Percentiles rank a stretch among this genome's conserved stretches.
These are phyloP conservation scores for Syngnathus floridae DNA, from an alignment of 2,113 vertebrate species.

Conservation along the genomic window DNA sequence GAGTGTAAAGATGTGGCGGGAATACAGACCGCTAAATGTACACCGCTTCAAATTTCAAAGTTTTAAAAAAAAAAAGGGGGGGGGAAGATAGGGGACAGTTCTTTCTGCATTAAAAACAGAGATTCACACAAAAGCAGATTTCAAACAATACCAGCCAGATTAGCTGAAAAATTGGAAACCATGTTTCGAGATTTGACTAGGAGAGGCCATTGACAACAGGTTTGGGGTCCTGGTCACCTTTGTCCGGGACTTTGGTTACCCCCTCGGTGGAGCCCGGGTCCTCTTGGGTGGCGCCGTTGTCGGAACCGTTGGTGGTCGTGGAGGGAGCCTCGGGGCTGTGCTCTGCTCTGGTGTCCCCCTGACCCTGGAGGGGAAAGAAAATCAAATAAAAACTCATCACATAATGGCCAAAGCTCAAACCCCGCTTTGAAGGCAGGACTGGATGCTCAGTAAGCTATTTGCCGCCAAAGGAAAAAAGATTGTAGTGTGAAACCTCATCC, in stretches of 20 bases:
- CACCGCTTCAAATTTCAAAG: slow-evolving; percentile 57
- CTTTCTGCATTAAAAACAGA: slow-evolving; percentile 39
- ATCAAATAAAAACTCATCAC: neutral
- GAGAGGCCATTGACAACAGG: slow-evolving; percentile 90
- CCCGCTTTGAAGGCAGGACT: neutral
- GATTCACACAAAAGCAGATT: slow-evolving; percentile 28
- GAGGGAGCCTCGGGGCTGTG: slow-evolving; percentile 69
- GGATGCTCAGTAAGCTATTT: too few relatives aligned
- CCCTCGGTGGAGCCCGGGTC: slow-evolving; percentile 73
- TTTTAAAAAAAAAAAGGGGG: slow-evolving; percentile 22
- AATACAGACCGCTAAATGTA: slow-evolving; percentile 36
- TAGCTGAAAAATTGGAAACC: slow-evolving; percentile 52
- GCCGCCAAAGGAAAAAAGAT: neutral
- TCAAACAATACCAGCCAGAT: slow-evolving; percentile 28
- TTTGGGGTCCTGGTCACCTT: slow-evolving; percentile 75
- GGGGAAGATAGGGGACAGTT: slow-evolving; percentile 54
- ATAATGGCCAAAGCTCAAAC: neutral
- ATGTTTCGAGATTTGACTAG: slow-evolving; percentile 66
- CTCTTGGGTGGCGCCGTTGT: slow-evolving; percentile 52
- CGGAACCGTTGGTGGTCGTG: slow-evolving; percentile 81
- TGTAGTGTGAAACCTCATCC: slow-evolving; percentile 73
- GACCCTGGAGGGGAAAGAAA: slow-evolving; percentile 48
- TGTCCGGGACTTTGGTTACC: slow-evolving; percentile 65
- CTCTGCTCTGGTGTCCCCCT: slow-evolving; percentile 86
- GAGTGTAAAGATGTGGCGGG: slow-evolving; percentile 36